These are phyloP conservation scores for Chiridota heheva DNA, from an alignment of 35 echinoderm and acorn worm species.

Conservation along the genomic window DNA sequence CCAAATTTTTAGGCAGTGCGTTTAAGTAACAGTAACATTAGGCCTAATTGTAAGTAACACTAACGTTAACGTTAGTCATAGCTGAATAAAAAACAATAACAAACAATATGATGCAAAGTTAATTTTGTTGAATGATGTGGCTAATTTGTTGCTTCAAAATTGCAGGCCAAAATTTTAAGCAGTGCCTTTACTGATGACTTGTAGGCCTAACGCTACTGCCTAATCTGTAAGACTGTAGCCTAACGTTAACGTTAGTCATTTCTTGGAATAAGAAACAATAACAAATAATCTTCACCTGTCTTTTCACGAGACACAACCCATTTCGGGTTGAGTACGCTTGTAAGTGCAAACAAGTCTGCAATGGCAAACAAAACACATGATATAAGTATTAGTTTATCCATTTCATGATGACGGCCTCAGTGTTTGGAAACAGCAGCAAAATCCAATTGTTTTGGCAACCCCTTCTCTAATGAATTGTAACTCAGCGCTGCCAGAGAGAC, in stretches of 20 bases:
- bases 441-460: no score
- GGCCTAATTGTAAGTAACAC: not conserved
- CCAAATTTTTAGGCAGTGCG: no score
- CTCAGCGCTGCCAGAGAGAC: no score
- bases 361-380: constrained; percentile 62
- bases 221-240: not conserved
- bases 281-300: constrained; percentile 20
- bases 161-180: no score
- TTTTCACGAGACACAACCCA: constrained; percentile 76
- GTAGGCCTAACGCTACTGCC: not conserved
- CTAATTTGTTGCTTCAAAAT: no score
- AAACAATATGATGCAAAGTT: not conserved
- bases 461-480: no score
- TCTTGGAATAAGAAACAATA: not conserved
- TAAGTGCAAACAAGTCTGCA: constrained; percentile 76
- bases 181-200: no score
- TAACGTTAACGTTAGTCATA: not conserved
- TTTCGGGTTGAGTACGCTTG: constrained; percentile 73
- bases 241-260: not conserved
- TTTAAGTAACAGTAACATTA: no score
- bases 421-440: no score
- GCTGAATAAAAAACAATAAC: not conserved
- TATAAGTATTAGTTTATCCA: constrained; percentile 75
- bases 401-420: no score
- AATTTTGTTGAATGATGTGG: no score